These are phyloP conservation scores for Archips xylosteana DNA, from an alignment of 2,888 invertebrate genomes.

Conservation along the genomic window DNA sequence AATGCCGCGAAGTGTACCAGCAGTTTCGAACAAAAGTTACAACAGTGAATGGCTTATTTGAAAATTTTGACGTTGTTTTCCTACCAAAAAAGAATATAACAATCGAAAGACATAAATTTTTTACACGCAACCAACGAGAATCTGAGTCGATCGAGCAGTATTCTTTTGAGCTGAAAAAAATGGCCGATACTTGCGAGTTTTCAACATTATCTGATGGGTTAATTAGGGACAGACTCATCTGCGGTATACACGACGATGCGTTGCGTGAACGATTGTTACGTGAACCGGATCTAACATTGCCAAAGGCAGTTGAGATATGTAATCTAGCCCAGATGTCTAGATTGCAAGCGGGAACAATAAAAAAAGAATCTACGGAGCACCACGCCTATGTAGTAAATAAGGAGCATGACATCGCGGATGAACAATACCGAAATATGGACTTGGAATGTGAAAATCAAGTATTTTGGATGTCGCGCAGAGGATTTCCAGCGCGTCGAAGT, in stretches of 20 bases:
- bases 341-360: not conserved
- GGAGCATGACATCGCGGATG: not conserved
- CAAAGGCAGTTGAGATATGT: too few relatives aligned
- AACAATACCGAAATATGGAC: not conserved
- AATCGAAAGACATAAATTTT: too few relatives aligned
- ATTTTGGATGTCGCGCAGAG: not conserved
- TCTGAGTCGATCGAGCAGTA: too few relatives aligned
- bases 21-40: not conserved
- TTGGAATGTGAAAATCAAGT: not conserved
- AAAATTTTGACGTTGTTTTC: too few relatives aligned
- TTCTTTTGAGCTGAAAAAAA: too few relatives aligned
- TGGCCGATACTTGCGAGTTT: too few relatives aligned
- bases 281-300: too few relatives aligned
- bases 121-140: too few relatives aligned
- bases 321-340: not conserved
- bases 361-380: too few relatives aligned
- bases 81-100: too few relatives aligned
- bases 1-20: not conserved
- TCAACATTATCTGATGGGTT: too few relatives aligned
- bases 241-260: not conserved
- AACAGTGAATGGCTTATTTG: not conserved
- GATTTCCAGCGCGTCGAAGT: not conserved
- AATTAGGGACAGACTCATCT: slow-evolving; percentile 37
- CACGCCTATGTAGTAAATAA: not conserved
- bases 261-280: not conserved